Evolutionary conservation across 2,113 vertebrate species (phyloP), one percentile per base, ranked within the genome.

Genomic region (Geococcyx californianus): DNA sequence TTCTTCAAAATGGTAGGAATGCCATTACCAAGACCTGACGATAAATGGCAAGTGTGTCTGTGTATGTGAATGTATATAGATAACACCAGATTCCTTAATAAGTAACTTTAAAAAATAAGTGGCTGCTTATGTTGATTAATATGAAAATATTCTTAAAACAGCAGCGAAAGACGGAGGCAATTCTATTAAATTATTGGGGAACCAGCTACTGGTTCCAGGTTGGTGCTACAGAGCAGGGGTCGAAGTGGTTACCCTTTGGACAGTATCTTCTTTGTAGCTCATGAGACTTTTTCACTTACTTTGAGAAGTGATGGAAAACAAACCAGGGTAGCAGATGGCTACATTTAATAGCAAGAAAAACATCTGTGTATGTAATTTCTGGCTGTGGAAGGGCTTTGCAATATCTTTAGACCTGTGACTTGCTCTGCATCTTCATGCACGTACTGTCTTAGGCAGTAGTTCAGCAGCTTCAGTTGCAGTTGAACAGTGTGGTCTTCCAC

Each of bases 211-310:
- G 11, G 78, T 78, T 62, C 60, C 21, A n/a, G 25, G 45, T 31
- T 4, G 0, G n/a, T 54, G 1, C 14, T 52, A 4, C 1, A 8
- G 56, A 87, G n/a, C 8, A 31, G 26, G 16, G 9, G 5, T 40
- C 23, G 10, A 15, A 10, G 12, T 9, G 42, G 11, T 84, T 62
- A n/a, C n/a, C 15, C 29, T 68, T 59, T 42, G 49, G 24, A 20
- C 52, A 49, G 1, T 52, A 1, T 70, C 24, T 28, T 55, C 33
- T 69, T 49, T 14, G 6, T 7, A 18, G 6, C 8, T 63, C 62
- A 15, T 28, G 28, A 7, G 16, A 31, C 52, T 54, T 62, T 19
- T 12, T 79, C 18, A 36, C 21, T 38, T 34, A 7, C 2, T 3
- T 31, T n/a, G 34, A 91, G 45, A 70, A 80, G 42, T 11, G 9